Percentiles rank a stretch among this genome's conserved stretches.
Conservation (phyloP, 2,888 invertebrate genomes). For the Epiblema foenella region DNA sequence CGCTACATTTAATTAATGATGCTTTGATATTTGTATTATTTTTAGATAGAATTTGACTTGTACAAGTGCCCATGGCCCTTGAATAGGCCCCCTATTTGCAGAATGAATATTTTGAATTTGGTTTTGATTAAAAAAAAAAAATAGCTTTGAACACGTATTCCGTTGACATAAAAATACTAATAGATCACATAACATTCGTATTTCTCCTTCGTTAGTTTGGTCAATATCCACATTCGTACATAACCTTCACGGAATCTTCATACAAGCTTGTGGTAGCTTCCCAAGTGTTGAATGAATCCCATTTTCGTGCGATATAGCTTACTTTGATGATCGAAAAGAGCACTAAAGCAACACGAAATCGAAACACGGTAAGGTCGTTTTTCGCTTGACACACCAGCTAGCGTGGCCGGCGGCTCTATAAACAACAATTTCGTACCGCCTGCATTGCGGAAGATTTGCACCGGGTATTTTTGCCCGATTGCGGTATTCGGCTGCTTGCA, state of each 20-base stretch:
- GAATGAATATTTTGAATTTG: too few species aligned
- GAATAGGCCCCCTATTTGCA: too few species aligned
- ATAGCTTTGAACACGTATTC: too few species aligned
- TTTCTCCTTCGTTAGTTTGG: too few species aligned
- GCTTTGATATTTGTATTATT: too few species aligned
- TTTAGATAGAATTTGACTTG: too few species aligned
- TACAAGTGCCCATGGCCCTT: too few species aligned
- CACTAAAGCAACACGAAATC: neutral
- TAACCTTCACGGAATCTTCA: neutral
- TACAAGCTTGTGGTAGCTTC: neutral
- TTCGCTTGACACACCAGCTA: neutral
- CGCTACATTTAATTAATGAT: too few species aligned
- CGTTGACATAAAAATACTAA: too few species aligned
- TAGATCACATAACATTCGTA: too few species aligned
- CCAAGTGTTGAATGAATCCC: constrained; percentile 14
- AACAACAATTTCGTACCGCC: constrained; percentile 61
- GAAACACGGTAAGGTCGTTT: neutral
- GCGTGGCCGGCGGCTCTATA: constrained; percentile 48
- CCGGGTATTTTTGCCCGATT: constrained; percentile 41
- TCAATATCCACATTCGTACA: too few species aligned
- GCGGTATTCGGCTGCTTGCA: constrained; percentile 40
- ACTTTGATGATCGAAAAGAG: neutral
- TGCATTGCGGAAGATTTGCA: constrained; percentile 53
- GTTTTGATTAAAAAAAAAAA: too few species aligned
- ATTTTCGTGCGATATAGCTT: neutral